phyloP scores from a whole-genome alignment of 2,888 invertebrate species.

The Seira ritae region DNA sequence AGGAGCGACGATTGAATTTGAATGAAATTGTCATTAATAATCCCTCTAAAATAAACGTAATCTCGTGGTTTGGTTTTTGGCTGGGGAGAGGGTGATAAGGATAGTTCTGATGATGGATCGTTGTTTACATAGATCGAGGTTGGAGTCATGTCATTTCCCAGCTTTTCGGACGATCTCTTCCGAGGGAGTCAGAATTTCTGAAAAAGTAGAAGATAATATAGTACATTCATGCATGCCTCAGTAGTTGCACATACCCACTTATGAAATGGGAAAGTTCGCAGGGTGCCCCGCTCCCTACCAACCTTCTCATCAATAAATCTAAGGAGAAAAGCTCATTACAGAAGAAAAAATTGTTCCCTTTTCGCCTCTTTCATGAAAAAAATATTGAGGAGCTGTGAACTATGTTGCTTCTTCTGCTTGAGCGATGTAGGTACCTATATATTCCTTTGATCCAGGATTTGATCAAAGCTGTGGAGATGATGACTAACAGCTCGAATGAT shows the following conservation, averaged over 20 bases:
- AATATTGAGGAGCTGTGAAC: too few relatives aligned
- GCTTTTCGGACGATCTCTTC: not conserved
- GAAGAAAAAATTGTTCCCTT: too few relatives aligned
- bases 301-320: conserved; percentile 2
- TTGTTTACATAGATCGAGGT: conserved; percentile 45
- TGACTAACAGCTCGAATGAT: conserved; percentile 52
- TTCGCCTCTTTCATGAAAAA: too few relatives aligned
- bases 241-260: too few relatives aligned
- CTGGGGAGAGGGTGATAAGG: conserved; percentile 9
- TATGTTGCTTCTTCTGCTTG: too few relatives aligned
- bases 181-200: not conserved
- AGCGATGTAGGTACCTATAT: too few relatives aligned
- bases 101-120: conserved; percentile 48
- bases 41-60: not conserved
- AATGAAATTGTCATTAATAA: too few relatives aligned
- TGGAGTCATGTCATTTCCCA: conserved; percentile 52
- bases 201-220: too few relatives aligned
- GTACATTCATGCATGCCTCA: too few relatives aligned
- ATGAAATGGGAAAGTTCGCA: not conserved
- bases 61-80: not conserved
- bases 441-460: too few relatives aligned
- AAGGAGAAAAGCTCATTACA: not conserved
- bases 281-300: not conserved
- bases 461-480: conserved; percentile 33
- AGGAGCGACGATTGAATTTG: too few relatives aligned